Evolutionary conservation across 2,797 vertebrate species (phyloP), one percentile per base, ranked within the genome.

Genomic region (Zenarchopterus dispar): DNA sequence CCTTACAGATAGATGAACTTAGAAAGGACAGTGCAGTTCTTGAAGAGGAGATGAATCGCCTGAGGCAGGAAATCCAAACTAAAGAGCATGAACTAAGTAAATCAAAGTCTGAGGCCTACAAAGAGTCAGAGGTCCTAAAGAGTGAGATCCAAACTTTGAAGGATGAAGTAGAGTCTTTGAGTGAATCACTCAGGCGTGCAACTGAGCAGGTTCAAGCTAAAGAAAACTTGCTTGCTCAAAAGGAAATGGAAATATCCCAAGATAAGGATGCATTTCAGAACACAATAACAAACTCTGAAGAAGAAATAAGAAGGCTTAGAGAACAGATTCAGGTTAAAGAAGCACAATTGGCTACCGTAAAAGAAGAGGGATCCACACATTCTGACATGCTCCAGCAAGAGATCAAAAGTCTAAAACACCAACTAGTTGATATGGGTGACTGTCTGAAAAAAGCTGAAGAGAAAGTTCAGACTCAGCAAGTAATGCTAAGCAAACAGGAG

Each of bases 281-380:
- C 1, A 4, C 60, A 8, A 36, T 56, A n/a, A 22, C 36, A 11
- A 39, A 19, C 0, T 74, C 81, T 64, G 85, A 94, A 31, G 77
- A 86, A 26, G 90, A 93, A 22, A 51, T 92, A 0, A 67, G 46
- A 5, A 44, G 5, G 0, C 77, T 88, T 0, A 73, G 0, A 1
- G 72, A 78, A 7, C 47, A 84, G 42, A 77, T 88, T 4, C 50
- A 50, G 18, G 9, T 28, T 8, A 84, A 83, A 65, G 84, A 87
- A 18, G 59, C 87, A 2, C 65, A 84, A 5, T 21, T 91, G 42
- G 1, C 55, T 22, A 41, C 10, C 0, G 1, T 81, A 4, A 46
- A 62, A 17, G 18, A 66, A 2, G 77, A 88, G 4, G 53, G 41
- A 8, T 48, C 73, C 2, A 15, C 1, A 5, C 65, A 81, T 2